Base-by-base conservation (phyloP, 2,888 invertebrate species). In the Tupiocoris notatus region DNA sequence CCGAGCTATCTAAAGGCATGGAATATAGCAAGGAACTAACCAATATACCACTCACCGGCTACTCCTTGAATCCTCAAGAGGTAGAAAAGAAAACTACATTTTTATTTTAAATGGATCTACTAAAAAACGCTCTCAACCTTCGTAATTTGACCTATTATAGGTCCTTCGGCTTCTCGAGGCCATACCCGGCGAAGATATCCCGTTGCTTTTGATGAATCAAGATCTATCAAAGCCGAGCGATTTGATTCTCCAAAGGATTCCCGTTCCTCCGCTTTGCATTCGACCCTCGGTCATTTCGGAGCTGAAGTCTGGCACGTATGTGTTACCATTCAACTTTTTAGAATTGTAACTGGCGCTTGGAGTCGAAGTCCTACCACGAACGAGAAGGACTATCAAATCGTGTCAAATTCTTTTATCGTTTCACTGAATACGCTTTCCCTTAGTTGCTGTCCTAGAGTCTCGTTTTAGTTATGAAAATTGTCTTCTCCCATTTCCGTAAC, bases 211-310 rank as follows among this genome's bases (percentile, higher is more conserved):
- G 80, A 87, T 91, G 86, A 86, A 86, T 81, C 82, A 84, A 1
- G 82, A 84, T 2, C 85, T 88, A 78, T 87, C 88, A 17, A 86
- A 87, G 78, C 99, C 99, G 0, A 90, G 92, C 80, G 93, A 98
- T 86, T 86, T 99, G 78, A 92, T 99, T 81, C 88, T 98, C 64
- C 95, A 95, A 0, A 88, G 96, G 79, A 88, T 99, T 80, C 91
- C 96, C 39, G 98, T 98, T 0, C 98, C 99, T 0, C 99, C 99
- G 0, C 91, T 96, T 78, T 97, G 97, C 82, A 99, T 99, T 82
- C 88, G 99, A 3, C 99, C 99, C 0, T 97, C 97, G 16, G 97
- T 98, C 12, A 89, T 94, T 6, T 97, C 97, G 0, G 98, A 98
- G 81, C 88, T 96, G 23, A 96, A 96, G 85, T 91, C 95, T 77